These are phyloP conservation scores for Neotoxoptera formosana DNA, from an alignment of 1,140 invertebrate genomes.

Conservation along the genomic window DNA sequence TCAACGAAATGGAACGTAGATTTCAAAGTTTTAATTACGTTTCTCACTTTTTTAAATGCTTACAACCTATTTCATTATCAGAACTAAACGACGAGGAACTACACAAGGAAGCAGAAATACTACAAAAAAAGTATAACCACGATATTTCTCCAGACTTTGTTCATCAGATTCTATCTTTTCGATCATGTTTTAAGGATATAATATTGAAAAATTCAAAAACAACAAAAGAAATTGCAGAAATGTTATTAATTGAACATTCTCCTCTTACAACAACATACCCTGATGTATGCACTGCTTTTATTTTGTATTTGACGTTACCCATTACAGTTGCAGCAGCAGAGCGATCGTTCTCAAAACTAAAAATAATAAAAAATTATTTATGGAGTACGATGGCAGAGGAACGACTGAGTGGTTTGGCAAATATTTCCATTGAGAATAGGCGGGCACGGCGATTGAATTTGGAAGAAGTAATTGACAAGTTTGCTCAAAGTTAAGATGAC, in stretches of 20 bases:
- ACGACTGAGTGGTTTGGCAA: background rate
- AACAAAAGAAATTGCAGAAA: constrained; percentile 18
- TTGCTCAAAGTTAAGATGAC: background rate
- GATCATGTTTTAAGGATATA: constrained; percentile 13
- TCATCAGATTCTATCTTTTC: too few relatives aligned
- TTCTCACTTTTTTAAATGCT: background rate
- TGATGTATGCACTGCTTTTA: background rate
- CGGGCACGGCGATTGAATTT: too few relatives aligned
- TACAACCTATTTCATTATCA: background rate
- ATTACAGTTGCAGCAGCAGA: background rate
- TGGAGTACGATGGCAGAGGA: background rate
- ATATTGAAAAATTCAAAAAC: background rate
- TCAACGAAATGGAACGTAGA: background rate
- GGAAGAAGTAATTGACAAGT: too few relatives aligned
- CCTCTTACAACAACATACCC: constrained; percentile 3
- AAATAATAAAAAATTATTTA: constrained; percentile 35
- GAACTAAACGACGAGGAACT: constrained; percentile 3
- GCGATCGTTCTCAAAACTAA: background rate
- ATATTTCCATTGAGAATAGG: background rate
- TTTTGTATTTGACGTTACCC: too few relatives aligned
- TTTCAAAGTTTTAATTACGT: constrained; percentile 6
- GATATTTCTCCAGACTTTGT: background rate
- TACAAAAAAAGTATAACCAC: too few relatives aligned
- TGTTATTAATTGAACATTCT: constrained; percentile 5
- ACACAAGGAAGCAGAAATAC: background rate